Evolutionary conservation across 2,113 vertebrate genomes (phyloP).

Genomic region (Vimba vimba): DNA sequence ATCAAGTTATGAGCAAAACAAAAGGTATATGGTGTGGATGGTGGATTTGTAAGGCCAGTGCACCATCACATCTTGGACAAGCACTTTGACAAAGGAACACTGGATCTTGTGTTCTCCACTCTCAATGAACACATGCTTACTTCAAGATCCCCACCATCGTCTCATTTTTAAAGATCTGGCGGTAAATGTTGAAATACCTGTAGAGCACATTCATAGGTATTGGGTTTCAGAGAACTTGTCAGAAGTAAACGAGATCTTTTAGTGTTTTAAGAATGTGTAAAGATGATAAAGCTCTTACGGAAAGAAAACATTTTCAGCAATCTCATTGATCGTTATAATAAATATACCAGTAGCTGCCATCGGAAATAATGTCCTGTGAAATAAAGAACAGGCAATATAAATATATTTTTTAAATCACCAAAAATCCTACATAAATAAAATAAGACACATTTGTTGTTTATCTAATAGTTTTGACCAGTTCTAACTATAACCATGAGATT

Average conservation of each 20-base stretch:
- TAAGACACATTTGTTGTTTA: not conserved
- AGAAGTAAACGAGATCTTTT: not conserved
- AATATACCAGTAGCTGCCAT: accelerated
- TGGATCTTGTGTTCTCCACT: not conserved
- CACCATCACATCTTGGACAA: not conserved
- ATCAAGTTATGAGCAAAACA: not conserved
- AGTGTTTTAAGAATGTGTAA: not conserved
- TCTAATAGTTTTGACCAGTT: not conserved
- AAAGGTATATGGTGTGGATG: not conserved
- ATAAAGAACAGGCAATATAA: not conserved
- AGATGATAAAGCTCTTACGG: not conserved
- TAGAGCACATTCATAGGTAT: not conserved
- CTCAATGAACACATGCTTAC: not conserved
- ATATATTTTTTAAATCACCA: not conserved
- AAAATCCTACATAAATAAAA: not conserved
- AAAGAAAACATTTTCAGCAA: not conserved
- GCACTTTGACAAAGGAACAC: not conserved
- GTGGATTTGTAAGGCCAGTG: not conserved
- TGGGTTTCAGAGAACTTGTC: not conserved
- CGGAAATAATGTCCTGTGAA: not conserved
- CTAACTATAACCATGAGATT: not conserved
- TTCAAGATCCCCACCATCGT: not conserved
- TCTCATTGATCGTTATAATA: accelerated
- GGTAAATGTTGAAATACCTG: not conserved
- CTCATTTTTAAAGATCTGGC: not conserved